Conservation (phyloP, 2,888 invertebrate genomes). For the Microplitis deprimator region DNA sequence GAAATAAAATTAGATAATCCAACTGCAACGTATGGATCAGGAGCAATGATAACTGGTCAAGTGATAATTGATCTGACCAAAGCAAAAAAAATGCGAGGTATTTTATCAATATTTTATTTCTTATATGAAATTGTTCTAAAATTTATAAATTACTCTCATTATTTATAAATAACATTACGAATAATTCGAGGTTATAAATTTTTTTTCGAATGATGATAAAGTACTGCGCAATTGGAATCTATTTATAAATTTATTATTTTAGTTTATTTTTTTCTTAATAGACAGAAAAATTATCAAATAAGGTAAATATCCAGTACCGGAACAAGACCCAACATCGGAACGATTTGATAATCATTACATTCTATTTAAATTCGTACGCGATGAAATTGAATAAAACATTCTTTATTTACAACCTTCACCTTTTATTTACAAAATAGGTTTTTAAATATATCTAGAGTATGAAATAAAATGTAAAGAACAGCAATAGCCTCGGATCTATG, state of each 20-base stretch:
- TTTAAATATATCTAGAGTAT: too few relatives aligned
- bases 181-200: not conserved
- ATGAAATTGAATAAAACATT: too few relatives aligned
- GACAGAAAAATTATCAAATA: not conserved
- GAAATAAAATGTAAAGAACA: too few relatives aligned
- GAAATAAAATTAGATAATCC: constrained; percentile 81
- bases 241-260: not conserved
- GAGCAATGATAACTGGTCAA: constrained; percentile 75
- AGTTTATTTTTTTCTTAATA: not conserved
- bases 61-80: constrained; percentile 74
- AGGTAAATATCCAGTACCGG: not conserved
- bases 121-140: not conserved
- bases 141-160: not conserved
- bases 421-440: too few relatives aligned
- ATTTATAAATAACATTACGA: not conserved
- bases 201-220: not conserved
- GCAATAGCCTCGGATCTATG: too few relatives aligned
- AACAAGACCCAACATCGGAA: too few relatives aligned
- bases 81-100: constrained; percentile 78
- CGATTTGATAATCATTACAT: too few relatives aligned
- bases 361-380: too few relatives aligned
- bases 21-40: constrained; percentile 76
- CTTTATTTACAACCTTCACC: too few relatives aligned
- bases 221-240: not conserved
- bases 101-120: constrained; percentile 68